Percentiles rank a stretch among this genome's conserved stretches.
Conservation (phyloP, 2,113 vertebrate genomes). For the Turnix velox region DNA sequence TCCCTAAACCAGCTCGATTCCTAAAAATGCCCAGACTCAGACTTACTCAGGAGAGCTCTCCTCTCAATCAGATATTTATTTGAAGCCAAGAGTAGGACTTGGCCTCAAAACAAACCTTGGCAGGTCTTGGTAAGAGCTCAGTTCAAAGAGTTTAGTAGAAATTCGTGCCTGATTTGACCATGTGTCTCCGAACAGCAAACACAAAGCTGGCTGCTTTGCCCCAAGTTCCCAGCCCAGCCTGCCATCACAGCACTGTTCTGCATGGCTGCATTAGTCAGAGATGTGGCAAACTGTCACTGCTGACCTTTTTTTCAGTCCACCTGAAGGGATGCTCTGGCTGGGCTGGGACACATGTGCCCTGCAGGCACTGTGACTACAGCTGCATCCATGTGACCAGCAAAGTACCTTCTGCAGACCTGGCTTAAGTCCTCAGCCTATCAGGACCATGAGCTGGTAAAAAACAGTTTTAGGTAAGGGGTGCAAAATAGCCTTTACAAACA, state of each 20-base stretch:
- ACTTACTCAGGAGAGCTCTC: neutral
- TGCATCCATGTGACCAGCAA: neutral
- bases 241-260: neutral
- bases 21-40: neutral
- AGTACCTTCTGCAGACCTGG: neutral
- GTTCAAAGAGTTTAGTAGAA: neutral
- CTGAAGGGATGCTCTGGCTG: neutral
- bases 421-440: neutral
- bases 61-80: neutral
- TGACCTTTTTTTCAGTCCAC: neutral
- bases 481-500: neutral
- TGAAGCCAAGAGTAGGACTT: neutral
- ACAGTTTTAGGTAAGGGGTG: neutral
- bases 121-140: neutral
- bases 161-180: accelerated
- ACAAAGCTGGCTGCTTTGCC: neutral
- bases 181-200: neutral
- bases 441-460: neutral
- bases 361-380: accelerated
- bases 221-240: neutral
- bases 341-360: accelerated
- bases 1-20: neutral
- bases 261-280: neutral
- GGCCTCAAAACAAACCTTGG: neutral
- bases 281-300: neutral